Base-by-base conservation (phyloP, 2,888 invertebrate genomes). In the Cryptus viduatorius region DNA sequence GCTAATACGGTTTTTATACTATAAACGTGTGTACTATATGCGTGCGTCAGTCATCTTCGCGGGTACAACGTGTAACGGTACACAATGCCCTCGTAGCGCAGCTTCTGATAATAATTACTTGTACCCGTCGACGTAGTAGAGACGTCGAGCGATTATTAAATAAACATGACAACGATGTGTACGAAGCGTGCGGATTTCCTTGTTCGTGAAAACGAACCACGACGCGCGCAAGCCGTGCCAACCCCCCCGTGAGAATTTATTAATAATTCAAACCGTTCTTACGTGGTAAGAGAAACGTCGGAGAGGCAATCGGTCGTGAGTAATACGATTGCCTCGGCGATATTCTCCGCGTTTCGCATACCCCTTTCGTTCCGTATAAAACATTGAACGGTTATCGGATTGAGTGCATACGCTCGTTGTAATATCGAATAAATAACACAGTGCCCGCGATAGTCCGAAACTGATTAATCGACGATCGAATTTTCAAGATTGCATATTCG, bases 251-350 rank as follows among this genome's bases (percentile, higher is more conserved):
- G 84, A 75, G 84, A 84, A 81, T 78, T 81, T 68, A 84, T 84
- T 81, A 84, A 81, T 84, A 84, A 84, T 84, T 84, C 84, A 84
- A 75, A 37, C 37, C 81, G 78, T 78, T 81, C 81, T 84, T 81
- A 73, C 77, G 78, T 78, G 19, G 24, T 16, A n/a, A 16, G 31
- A 80, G 61, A 84, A 68, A 84, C 77, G 72, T 48, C 77, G 56
- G 12, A 29, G 42, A 44, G 76, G 65, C 72, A 68, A 80, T 77
- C 80, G 77, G 44, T 42, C 67, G 72, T 59, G 61, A 72, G 59
- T 71, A 72, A 80, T 75, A 75, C 82, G 61, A 73, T 79, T 79
- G 64, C 72, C 37, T 46, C 14, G 64, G 67, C 48, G 61, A 53
- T 46, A 12, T 56, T 24, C 12, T 16, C 19, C 12, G 24, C 10